A percentile compares a stretch with the other conserved stretches of the same genome.
phyloP scores from a whole-genome alignment of 2,797 vertebrate genomes.

The Characodon lateralis region DNA sequence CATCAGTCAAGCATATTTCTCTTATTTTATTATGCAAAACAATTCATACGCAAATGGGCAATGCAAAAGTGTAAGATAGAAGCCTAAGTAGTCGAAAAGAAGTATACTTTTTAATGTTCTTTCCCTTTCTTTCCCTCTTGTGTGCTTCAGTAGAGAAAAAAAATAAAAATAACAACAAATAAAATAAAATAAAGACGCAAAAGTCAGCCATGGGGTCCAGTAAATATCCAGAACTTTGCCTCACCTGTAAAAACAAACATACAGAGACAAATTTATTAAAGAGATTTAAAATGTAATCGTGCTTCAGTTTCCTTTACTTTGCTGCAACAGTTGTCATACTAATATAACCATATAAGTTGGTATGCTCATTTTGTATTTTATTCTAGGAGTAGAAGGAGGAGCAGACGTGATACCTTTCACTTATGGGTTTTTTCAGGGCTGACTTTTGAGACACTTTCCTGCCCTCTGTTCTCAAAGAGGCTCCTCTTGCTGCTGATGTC shows the following conservation, averaged over 20 bases:
- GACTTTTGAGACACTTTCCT: slow-evolving; percentile 35
- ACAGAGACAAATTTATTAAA: not conserved
- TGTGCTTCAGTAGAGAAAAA: slow-evolving; percentile 20
- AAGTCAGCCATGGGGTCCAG: slow-evolving; percentile 36
- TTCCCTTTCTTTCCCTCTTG: slow-evolving; percentile 8
- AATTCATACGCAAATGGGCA: slow-evolving; percentile 9
- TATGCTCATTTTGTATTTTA: not conserved
- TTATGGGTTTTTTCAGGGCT: slow-evolving; percentile 48
- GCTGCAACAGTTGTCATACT: too few relatives aligned
- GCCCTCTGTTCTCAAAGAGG: slow-evolving; percentile 73
- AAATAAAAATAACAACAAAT: slow-evolving; percentile 30
- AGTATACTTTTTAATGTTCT: not conserved
- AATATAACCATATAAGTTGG: not conserved
- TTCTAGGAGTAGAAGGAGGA: not conserved
- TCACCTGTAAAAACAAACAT: slow-evolving; percentile 15
- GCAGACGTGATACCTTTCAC: slow-evolving; percentile 29
- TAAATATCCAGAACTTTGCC: slow-evolving; percentile 15
- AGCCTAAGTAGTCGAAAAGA: slow-evolving; percentile 20
- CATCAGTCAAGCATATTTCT: not conserved
- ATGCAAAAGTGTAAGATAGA: slow-evolving; percentile 24
- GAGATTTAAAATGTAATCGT: not conserved
- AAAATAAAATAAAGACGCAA: slow-evolving; percentile 28
- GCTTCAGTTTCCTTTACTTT: too few relatives aligned
- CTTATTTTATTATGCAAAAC: slow-evolving; percentile 8
- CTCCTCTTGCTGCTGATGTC: slow-evolving; percentile 78